phyloP scores from a whole-genome alignment of 2,797 vertebrate genomes.

The Bucorvus abyssinicus region DNA sequence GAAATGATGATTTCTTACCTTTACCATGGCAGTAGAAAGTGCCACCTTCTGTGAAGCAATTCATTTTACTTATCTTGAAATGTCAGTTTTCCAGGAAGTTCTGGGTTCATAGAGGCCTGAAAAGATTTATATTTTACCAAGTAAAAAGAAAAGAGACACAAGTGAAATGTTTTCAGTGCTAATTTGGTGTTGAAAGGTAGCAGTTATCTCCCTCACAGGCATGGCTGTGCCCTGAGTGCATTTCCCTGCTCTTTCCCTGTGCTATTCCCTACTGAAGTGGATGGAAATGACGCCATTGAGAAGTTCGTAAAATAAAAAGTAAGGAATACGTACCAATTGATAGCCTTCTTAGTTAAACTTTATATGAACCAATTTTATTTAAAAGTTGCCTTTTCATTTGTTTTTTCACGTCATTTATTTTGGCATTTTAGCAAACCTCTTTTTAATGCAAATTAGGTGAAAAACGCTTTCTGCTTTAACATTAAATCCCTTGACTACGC shows the following conservation, averaged over 20 bases:
- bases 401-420: conserved; percentile 52
- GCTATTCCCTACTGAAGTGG: background rate
- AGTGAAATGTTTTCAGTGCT: background rate
- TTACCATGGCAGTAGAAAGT: background rate
- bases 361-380: conserved; percentile 31
- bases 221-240: background rate
- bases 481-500: conserved; percentile 22
- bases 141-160: background rate
- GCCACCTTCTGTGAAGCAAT: background rate
- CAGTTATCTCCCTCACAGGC: background rate
- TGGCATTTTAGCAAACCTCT: conserved; percentile 15
- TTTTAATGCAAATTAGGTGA: conserved; percentile 52
- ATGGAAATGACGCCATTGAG: background rate
- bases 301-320: background rate
- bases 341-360: conserved; percentile 29
- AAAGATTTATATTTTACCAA: conserved; percentile 3
- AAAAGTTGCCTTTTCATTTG: conserved; percentile 41
- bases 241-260: background rate
- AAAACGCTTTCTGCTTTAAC: conserved; percentile 47
- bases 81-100: conserved; percentile 5
- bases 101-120: background rate
- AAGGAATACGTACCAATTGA: background rate
- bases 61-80: background rate
- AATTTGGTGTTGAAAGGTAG: background rate
- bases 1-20: background rate